phyloP scores from a whole-genome alignment of 2,888 invertebrate species.

The Blastobasis adustella region DNA sequence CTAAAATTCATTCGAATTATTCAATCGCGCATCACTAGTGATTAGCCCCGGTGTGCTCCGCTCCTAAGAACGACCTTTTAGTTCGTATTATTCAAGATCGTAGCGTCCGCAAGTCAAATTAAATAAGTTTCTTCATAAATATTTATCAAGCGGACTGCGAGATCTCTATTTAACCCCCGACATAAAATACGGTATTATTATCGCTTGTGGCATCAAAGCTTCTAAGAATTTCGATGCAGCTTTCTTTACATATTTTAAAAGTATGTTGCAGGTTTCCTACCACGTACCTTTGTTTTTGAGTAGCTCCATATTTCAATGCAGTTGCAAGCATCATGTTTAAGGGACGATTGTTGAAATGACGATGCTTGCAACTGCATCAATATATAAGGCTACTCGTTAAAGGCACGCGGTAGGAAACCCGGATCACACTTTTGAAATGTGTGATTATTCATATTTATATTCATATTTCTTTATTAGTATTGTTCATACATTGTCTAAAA shows the following conservation, averaged over 20 bases:
- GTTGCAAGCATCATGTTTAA: too few relatives aligned
- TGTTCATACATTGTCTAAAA: too few relatives aligned
- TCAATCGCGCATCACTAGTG: not conserved
- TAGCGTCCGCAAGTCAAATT: not conserved
- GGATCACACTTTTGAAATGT: not conserved
- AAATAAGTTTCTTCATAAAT: conserved; percentile 2
- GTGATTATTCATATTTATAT: too few relatives aligned
- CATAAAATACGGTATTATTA: not conserved
- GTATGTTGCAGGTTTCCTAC: too few relatives aligned
- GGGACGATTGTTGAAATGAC: too few relatives aligned
- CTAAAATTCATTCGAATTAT: not conserved
- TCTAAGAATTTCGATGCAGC: not conserved
- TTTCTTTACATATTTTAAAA: not conserved
- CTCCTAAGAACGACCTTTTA: not conserved
- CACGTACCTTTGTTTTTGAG: not conserved
- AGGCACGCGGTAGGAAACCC: too few relatives aligned
- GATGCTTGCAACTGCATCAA: too few relatives aligned
- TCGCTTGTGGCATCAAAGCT: not conserved
- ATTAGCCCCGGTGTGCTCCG: not conserved
- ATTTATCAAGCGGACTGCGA: not conserved
- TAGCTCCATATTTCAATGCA: not conserved
- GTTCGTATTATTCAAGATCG: not conserved
- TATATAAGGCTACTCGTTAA: too few relatives aligned
- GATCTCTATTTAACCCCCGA: not conserved
- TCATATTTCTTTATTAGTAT: too few relatives aligned